Percentiles rank a stretch among this genome's conserved stretches.
These are phyloP conservation scores for Thryonomys swinderianus DNA, from an alignment of 2,113 vertebrate genomes.

Conservation along the genomic window DNA sequence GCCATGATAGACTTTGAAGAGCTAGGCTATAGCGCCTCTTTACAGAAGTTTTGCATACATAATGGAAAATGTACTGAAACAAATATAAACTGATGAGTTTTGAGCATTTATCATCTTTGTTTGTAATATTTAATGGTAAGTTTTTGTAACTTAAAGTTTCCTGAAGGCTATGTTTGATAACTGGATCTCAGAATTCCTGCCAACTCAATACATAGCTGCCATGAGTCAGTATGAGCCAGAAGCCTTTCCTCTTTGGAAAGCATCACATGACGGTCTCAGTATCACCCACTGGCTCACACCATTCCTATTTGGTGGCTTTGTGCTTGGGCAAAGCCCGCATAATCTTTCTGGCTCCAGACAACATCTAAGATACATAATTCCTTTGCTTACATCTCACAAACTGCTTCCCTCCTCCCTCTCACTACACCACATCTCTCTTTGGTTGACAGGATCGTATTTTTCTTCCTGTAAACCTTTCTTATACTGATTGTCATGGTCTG, in stretches of 20 bases:
- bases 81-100: neutral
- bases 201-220: neutral
- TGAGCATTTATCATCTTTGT: neutral
- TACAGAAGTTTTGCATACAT: neutral
- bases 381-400: too few species aligned
- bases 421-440: too few species aligned
- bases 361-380: too few species aligned
- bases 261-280: neutral
- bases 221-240: neutral
- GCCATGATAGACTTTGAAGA: neutral
- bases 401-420: too few species aligned
- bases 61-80: neutral
- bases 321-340: too few species aligned
- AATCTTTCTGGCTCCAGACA: too few species aligned
- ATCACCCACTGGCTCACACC: neutral
- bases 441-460: too few species aligned
- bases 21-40: neutral
- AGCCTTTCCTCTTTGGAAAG: neutral
- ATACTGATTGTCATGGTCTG: too few species aligned
- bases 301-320: too few species aligned
- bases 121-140: neutral
- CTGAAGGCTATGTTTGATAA: neutral
- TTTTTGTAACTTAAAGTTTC: conserved; percentile 6
- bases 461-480: too few species aligned
- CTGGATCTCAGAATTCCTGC: conserved; percentile 4